phyloP scores from a whole-genome alignment of 1,140 invertebrate species.

The Laupala kohalensis region DNA sequence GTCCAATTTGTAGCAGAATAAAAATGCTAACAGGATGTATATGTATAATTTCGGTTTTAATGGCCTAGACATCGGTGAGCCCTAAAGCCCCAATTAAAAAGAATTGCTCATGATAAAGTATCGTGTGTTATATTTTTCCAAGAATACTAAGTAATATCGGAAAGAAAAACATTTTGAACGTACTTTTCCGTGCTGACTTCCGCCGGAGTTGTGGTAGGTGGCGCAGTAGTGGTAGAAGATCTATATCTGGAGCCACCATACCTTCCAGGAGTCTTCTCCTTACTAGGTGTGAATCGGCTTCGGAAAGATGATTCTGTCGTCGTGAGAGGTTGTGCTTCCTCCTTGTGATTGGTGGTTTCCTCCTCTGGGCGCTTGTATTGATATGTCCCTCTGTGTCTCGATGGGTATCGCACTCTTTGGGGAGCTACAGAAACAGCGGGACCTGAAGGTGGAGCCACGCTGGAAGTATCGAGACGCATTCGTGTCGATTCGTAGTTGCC shows the following conservation, averaged over 20 bases:
- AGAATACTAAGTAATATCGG: too few species aligned
- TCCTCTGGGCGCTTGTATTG: not conserved
- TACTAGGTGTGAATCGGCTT: too few species aligned
- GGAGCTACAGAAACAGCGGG: too few species aligned
- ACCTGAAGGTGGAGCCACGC: not conserved
- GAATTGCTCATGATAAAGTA: too few species aligned
- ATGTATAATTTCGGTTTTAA: too few species aligned
- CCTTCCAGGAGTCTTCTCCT: not conserved
- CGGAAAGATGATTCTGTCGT: not conserved
- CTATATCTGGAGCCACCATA: not conserved
- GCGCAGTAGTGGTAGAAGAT: not conserved
- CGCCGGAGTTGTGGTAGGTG: not conserved
- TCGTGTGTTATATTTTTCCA: too few species aligned
- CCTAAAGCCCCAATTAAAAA: too few species aligned
- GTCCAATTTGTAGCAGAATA: too few species aligned
- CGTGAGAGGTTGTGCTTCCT: not conserved
- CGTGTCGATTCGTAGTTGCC: not conserved
- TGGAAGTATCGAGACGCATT: not conserved
- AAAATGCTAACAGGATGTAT: too few species aligned
- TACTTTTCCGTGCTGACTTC: not conserved
- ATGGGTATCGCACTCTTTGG: too few species aligned
- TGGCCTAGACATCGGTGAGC: too few species aligned
- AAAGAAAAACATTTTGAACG: too few species aligned
- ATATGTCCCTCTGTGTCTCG: not conserved
- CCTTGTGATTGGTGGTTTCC: not conserved